Evolutionary conservation across 2,888 invertebrate genomes (phyloP), one percentile per base, ranked within the genome.

Genomic region (Andrena fulva): DNA sequence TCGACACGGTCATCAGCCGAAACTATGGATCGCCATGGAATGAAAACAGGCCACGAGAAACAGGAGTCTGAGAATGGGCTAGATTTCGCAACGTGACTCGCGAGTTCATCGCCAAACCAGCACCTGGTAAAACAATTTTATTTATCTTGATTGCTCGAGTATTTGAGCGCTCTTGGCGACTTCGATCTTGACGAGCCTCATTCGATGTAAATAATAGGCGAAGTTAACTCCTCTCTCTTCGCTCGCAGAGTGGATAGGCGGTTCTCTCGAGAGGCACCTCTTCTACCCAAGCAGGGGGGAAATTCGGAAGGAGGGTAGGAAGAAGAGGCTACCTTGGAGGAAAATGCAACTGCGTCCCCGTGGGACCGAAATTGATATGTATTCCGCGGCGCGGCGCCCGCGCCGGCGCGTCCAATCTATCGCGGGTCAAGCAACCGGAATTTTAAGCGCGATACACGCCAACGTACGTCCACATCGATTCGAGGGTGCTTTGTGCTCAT

Each of bases 351-450:
- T 52, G 67, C 70, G 80, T 74, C 77, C 87, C 84, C 87, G 24
- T 71, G 88, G 83, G 88, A 84, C 48, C 89, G 87, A 93, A 93
- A 93, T 94, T 93, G 93, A 94, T 94, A 94, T 94, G 94, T 94
- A 94, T 94, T 93, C 92, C 93, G 89, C 87, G 91, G 89, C 89
- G 87, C 85, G 87, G 89, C 86, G 89, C 89, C 85, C 86, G 89
- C 86, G 89, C 89, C 85, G 87, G 89, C 86, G 89, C 89, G 91
- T 92, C 92, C 93, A 93, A 94, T 94, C 93, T 93, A 94, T 93
- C 92, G 92, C 88, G 91, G 94, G 94, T 94, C 94, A 94, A 94
- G 93, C 93, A 91, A 90, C 90, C 93, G 90, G 94, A 94, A 94
- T 94, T 94, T 94, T 93, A 94, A 93, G 91, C 91, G 91, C 90